Base-by-base conservation (phyloP, 2,888 invertebrate genomes). In the Oxytorus armatus region DNA sequence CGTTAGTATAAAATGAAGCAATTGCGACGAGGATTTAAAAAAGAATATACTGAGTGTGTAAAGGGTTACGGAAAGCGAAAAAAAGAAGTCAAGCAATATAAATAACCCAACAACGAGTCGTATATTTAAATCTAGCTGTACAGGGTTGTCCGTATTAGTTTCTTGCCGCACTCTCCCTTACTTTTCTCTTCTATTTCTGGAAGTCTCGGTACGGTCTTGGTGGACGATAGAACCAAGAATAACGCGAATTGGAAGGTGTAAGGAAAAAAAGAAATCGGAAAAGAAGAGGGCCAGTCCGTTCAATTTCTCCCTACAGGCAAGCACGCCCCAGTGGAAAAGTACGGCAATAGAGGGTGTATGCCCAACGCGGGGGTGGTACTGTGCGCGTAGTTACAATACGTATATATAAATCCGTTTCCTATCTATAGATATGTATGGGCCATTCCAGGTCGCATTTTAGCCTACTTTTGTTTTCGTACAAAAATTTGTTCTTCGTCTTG, bases 131-230 rank as follows among this genome's bases (percentile, higher is more conserved):
- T 14, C 14, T 21, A 61, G 33, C 51, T 29, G 23, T 51, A 63
- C 16, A 18, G 29, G 23, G 39, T 16, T 18, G 51, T 29, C 36
- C 14, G 39, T n/a, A n/a, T n/a, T n/a, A n/a, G n/a, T 55, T 63
- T 21, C 53, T 63, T 16, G 55, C 10, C 11, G 29, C 14, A 29
- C 14, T 63, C 10, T 73, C 53, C 53, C 53, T 73, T 33, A 8
- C 8, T 14, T 10, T 44, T 42, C 36, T n/a, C 25, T 14, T 57
- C 79, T 75, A 75, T 79, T 70, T 75, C 75, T 33, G 65, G 39
- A 23, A 39, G 49, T 70, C 49, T 70, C 65, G 70, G 33, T 36
- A 51, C 23, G 47, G 49, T 36, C 53, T 11, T 11, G 5, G 16
- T 49, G 36, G 59, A 25, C 61, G 39, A 49, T 18, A 68, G 51